Conservation (phyloP, 2,888 invertebrate species). For the Noctuana brunneofusca region DNA sequence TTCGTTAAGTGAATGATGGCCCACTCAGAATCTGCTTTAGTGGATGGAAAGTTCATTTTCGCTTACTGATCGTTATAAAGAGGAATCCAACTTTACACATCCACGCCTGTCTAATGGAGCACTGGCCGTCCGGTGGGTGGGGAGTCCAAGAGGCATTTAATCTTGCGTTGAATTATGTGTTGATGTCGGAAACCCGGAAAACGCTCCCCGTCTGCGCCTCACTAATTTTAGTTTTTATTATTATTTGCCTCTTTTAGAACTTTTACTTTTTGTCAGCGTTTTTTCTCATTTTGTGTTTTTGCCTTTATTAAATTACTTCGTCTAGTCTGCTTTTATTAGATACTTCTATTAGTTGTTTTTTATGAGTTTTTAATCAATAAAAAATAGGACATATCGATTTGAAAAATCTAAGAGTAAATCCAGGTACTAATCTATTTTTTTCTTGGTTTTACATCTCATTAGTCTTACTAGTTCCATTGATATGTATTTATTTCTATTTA, state of each 20-base stretch:
- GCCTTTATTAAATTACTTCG: too few species aligned
- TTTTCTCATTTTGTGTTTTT: slow-evolving; percentile 7
- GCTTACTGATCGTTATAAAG: slow-evolving; percentile 40
- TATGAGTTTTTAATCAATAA: too few species aligned
- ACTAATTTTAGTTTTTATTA: slow-evolving; percentile 71
- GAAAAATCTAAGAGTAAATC: too few species aligned
- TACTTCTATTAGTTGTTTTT: too few species aligned
- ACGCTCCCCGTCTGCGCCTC: slow-evolving; percentile 64
- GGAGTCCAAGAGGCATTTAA: slow-evolving; percentile 77
- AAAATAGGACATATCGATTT: too few species aligned
- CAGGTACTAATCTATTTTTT: too few species aligned
- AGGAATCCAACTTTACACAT: slow-evolving; percentile 54
- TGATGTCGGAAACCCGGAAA: slow-evolving; percentile 74
- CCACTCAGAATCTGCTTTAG: neutral
- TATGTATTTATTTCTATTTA: too few species aligned
- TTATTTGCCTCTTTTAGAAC: slow-evolving; percentile 44
- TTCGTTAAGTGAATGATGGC: neutral
- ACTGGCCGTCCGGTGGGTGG: slow-evolving; percentile 67
- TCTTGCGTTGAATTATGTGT: slow-evolving; percentile 78
- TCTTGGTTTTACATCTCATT: too few species aligned
- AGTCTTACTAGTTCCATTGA: too few species aligned
- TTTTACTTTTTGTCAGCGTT: slow-evolving; percentile 5
- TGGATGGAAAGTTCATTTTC: slow-evolving; percentile 9
- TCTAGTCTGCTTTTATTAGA: too few species aligned
- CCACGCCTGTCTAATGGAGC: slow-evolving; percentile 68